Evolutionary conservation across 1,140 invertebrate genomes (phyloP).

Genomic region (Ostrea denselamellosa): DNA sequence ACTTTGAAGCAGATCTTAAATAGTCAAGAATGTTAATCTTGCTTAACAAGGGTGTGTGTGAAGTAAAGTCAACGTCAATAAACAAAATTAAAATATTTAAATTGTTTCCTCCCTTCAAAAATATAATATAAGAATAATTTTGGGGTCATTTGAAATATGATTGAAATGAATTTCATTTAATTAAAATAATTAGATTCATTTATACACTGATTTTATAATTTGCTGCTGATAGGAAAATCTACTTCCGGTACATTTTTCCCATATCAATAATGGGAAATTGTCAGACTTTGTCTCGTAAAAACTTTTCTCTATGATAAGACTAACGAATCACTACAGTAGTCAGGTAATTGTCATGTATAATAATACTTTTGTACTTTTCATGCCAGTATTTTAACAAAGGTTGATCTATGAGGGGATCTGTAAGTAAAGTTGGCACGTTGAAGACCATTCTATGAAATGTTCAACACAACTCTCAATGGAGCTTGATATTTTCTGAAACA

Average conservation of each 20-base stretch:
- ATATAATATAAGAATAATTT: not conserved
- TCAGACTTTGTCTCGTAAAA: conserved; percentile 26
- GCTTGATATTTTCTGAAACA: too few relatives aligned
- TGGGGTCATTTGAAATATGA: not conserved
- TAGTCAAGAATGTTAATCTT: not conserved
- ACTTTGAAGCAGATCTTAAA: not conserved
- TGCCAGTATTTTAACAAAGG: not conserved
- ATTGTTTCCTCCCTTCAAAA: not conserved
- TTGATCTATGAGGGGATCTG: not conserved
- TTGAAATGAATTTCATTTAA: not conserved
- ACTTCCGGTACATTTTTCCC: conserved; percentile 34
- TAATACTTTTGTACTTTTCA: not conserved
- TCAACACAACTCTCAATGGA: too few relatives aligned
- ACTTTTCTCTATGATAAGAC: not conserved
- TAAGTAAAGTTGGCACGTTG: too few relatives aligned
- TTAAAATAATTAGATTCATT: not conserved
- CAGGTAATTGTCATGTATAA: not conserved
- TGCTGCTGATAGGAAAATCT: conserved; percentile 16
- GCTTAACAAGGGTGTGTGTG: not conserved
- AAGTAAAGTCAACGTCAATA: not conserved
- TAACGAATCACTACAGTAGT: not conserved
- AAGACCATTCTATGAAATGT: too few relatives aligned
- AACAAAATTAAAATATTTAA: conserved; percentile 2
- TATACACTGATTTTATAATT: not conserved
- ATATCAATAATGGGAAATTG: conserved; percentile 27